phyloP scores from a whole-genome alignment of 2,797 vertebrate species.

The Cryptoblepharus egeriae region DNA sequence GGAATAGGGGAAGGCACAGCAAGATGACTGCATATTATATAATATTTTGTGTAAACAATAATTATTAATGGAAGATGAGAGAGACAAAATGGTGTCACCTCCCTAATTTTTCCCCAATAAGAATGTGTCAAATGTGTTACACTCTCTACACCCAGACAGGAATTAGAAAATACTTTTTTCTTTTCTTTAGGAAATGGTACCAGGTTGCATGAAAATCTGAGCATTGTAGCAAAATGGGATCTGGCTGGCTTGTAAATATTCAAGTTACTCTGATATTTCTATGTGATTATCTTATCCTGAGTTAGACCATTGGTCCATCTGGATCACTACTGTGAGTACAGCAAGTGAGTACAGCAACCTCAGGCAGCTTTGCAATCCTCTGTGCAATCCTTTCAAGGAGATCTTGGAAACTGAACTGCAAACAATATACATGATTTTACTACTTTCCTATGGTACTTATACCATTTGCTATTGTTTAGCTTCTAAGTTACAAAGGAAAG shows the following conservation, averaged over 20 bases:
- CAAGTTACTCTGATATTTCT: not conserved
- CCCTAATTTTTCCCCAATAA: not conserved
- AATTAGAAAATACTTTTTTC: not conserved
- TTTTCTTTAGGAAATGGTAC: not conserved
- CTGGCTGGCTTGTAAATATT: not conserved
- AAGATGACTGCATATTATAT: not conserved
- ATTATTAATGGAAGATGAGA: not conserved
- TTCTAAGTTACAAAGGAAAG: not conserved
- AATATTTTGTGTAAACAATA: not conserved
- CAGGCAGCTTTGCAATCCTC: not conserved
- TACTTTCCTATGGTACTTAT: not conserved
- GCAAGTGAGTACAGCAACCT: too few species aligned
- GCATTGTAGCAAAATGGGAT: too few species aligned
- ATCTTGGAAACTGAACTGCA: not conserved
- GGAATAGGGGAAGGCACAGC: not conserved
- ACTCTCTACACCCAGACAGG: not conserved
- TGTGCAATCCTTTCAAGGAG: not conserved
- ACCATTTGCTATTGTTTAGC: not conserved
- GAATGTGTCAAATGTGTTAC: not conserved
- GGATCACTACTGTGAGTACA: not conserved
- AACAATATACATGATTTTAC: not conserved
- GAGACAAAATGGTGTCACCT: not conserved
- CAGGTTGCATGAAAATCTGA: not conserved
- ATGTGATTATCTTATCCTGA: not conserved
- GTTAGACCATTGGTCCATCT: not conserved